These are phyloP conservation scores for Zaprionus gabonicus DNA, from an alignment of 1,140 invertebrate genomes.

Conservation along the genomic window DNA sequence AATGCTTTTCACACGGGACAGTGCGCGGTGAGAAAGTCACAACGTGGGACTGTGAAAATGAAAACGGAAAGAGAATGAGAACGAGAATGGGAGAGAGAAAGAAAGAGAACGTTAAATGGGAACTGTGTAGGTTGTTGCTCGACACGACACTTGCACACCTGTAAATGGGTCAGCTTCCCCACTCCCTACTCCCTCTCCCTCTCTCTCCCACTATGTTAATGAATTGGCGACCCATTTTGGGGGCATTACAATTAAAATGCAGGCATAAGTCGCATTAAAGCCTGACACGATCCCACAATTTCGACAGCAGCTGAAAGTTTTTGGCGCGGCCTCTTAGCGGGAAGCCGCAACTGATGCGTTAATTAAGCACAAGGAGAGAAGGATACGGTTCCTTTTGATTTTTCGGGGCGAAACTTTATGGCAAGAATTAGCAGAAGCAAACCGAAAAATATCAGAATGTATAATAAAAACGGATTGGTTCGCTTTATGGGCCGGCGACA, in stretches of 20 bases:
- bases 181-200: no score
- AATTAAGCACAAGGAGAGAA: constrained; percentile 55
- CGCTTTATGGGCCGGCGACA: constrained; percentile 65
- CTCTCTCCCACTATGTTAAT: constrained; percentile 52
- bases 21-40: constrained; percentile 40
- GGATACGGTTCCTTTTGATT: constrained; percentile 77
- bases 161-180: constrained; percentile 29
- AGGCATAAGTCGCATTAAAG: constrained; percentile 63
- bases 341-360: constrained; percentile 33
- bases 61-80: constrained; percentile 18
- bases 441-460: neutral
- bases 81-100: neutral
- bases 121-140: neutral
- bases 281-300: constrained; percentile 60
- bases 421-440: constrained; percentile 11
- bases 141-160: constrained; percentile 25
- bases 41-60: constrained; percentile 75
- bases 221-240: constrained; percentile 69
- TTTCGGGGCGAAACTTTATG: constrained; percentile 64
- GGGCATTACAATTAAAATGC: constrained; percentile 66
- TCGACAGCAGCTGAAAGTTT: constrained; percentile 68
- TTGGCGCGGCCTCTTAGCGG: constrained; percentile 25
- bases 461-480: constrained; percentile 27
- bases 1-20: constrained; percentile 71
- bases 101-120: neutral